Evolutionary conservation across 2,113 vertebrate genomes (phyloP).

Genomic region (Clarias magur): DNA sequence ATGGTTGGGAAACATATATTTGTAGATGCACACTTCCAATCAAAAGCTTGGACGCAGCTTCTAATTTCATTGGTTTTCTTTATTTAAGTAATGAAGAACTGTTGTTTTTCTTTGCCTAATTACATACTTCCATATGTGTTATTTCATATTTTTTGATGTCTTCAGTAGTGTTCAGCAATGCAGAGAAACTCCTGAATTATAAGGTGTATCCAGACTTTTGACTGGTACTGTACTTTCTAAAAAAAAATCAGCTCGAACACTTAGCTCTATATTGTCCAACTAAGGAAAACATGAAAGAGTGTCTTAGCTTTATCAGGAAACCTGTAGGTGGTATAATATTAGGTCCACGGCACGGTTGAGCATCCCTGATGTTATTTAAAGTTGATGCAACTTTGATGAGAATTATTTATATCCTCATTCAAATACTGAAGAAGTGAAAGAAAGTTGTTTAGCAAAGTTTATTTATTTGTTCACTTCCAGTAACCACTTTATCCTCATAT

Average conservation of each 20-base stretch:
- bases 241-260: not conserved
- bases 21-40: not conserved
- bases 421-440: not conserved
- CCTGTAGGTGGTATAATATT: not conserved
- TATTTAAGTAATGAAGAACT: no score
- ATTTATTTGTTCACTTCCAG: not conserved
- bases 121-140: no score
- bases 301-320: not conserved
- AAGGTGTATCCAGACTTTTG: no score
- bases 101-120: no score
- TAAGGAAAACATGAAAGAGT: not conserved
- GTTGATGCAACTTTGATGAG: not conserved
- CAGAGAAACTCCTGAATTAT: no score
- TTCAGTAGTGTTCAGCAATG: no score
- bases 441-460: not conserved
- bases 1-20: not conserved
- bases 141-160: no score
- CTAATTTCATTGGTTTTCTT: no score
- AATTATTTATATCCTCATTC: not conserved
- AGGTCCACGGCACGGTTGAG: not conserved
- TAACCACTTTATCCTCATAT: not conserved
- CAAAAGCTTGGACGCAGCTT: no score
- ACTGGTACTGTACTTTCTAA: not conserved
- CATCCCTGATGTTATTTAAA: not conserved
- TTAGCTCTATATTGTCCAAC: not conserved